Conservation (phyloP, 1,140 invertebrate species). For the Heliothis subflexa region DNA sequence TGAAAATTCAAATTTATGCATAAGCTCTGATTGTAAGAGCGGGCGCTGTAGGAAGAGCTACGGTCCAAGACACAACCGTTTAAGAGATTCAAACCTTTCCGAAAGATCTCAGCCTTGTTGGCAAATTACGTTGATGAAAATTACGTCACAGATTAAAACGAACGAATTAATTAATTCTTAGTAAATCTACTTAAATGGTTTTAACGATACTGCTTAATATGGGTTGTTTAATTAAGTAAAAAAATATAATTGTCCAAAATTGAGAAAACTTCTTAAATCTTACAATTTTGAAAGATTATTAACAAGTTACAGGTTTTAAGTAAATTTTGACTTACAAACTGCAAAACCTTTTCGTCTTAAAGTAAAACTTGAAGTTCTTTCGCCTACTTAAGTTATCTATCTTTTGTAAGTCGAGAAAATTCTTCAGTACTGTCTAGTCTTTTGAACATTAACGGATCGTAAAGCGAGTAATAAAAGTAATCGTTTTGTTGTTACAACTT, state of each 20-base stretch:
- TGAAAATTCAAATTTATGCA: conserved; percentile 86
- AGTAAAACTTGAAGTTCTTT: conserved; percentile 53
- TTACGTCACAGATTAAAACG: conserved; percentile 69
- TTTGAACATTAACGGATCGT: conserved; percentile 32
- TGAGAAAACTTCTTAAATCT: not conserved
- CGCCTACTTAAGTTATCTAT: conserved; percentile 53
- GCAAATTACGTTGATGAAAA: conserved; percentile 76
- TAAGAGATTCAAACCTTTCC: conserved; percentile 72
- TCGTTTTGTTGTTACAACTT: conserved; percentile 1
- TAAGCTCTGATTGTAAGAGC: conserved; percentile 84
- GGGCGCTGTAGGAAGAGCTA: conserved; percentile 58
- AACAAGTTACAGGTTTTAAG: conserved; percentile 46
- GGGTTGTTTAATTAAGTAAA: no score
- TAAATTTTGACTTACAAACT: conserved; percentile 50
- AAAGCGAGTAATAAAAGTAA: conserved; percentile 36
- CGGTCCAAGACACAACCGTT: conserved; percentile 67
- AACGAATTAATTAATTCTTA: conserved; percentile 62
- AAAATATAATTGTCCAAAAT: not conserved
- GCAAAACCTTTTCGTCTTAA: conserved; percentile 41
- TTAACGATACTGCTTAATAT: not conserved
- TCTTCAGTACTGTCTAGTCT: conserved; percentile 15
- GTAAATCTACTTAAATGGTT: conserved; percentile 52
- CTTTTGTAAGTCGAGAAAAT: conserved; percentile 45
- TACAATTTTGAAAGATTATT: conserved; percentile 37
- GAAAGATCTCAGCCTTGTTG: conserved; percentile 54